Evolutionary conservation across 2,888 invertebrate genomes (phyloP).

Genomic region (Tryphoninae sp.): DNA sequence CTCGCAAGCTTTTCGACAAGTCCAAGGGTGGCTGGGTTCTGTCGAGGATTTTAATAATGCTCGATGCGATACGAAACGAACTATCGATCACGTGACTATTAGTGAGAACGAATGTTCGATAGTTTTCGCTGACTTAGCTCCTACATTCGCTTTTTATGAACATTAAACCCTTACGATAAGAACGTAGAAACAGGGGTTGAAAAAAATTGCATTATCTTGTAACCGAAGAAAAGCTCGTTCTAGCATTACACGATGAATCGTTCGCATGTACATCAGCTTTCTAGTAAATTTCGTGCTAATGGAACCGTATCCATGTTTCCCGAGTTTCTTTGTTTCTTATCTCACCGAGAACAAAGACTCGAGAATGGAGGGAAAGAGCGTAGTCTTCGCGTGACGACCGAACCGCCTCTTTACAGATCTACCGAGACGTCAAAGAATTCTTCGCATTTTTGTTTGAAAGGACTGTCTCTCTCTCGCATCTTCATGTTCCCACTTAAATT

Average conservation of each 20-base stretch:
- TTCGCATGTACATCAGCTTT: no score
- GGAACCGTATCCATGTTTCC: no score
- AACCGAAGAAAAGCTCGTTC: no score
- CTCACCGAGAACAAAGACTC: background rate
- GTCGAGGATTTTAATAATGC: no score
- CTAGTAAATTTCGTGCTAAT: no score
- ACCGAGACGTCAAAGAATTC: background rate
- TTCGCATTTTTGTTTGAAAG: background rate
- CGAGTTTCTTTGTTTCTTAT: no score
- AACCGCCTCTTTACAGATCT: background rate
- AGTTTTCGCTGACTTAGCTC: background rate
- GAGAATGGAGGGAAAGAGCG: background rate
- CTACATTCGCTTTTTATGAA: background rate
- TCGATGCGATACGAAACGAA: conserved; percentile 1
- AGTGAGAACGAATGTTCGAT: background rate
- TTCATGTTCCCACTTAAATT: conserved; percentile 9
- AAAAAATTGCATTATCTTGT: no score
- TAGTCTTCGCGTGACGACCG: background rate
- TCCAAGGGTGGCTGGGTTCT: no score
- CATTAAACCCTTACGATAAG: background rate
- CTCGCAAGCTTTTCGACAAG: no score
- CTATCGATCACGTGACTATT: background rate
- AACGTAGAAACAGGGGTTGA: no score
- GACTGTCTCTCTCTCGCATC: background rate
- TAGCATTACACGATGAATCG: no score